Percentiles rank a stretch among this genome's conserved stretches.
Evolutionary conservation across 2,113 vertebrate species (phyloP).

Genomic region (Sciurus niger): DNA sequence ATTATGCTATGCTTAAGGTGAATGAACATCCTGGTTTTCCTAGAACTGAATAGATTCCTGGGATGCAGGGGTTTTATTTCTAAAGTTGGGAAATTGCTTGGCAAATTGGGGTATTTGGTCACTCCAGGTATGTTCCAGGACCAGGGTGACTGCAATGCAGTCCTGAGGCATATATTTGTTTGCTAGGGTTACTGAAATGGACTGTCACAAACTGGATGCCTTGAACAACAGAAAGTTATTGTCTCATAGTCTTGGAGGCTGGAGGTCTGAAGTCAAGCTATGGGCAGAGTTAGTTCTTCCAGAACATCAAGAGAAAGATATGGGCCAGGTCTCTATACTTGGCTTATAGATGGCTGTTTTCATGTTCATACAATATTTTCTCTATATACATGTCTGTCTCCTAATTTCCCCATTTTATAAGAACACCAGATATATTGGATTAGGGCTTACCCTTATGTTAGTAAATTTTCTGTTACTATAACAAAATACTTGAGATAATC

Average conservation of each 20-base stretch:
- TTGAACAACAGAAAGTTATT: not conserved
- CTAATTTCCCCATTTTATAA: not conserved
- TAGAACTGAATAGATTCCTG: not conserved
- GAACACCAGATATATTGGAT: not conserved
- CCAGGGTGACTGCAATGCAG: not conserved
- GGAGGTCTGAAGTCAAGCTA: not conserved
- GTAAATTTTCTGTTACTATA: not conserved
- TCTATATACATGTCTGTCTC: not conserved
- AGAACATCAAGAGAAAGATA: not conserved
- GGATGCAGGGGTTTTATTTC: not conserved
- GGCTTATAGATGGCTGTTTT: not conserved
- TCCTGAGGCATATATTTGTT: not conserved
- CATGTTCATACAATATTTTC: not conserved
- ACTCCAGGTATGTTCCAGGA: not conserved
- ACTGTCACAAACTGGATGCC: not conserved
- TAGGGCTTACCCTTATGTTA: not conserved
- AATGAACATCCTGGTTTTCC: not conserved
- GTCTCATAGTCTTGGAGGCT: not conserved
- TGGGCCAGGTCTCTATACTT: not conserved
- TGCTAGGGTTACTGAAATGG: not conserved
- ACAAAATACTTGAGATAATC: not conserved
- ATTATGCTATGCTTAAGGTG: not conserved
- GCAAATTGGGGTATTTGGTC: not conserved
- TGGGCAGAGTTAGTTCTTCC: not conserved
- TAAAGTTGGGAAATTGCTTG: not conserved